phyloP scores from a whole-genome alignment of 2,888 invertebrate genomes.

The Epistrophe grossulariae region DNA sequence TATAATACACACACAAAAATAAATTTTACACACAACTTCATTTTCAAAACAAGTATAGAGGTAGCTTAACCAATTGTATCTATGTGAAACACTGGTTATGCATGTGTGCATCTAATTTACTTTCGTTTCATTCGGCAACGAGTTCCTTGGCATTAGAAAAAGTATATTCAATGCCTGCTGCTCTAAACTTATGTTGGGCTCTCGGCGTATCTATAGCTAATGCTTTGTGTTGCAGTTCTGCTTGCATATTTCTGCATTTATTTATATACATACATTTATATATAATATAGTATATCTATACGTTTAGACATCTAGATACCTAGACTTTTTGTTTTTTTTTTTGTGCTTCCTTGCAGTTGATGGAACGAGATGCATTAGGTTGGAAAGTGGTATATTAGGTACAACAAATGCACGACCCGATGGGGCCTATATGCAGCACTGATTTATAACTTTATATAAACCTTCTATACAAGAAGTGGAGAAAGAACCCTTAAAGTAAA shows the following conservation, averaged over 20 bases:
- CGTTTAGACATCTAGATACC: slow-evolving; percentile 4
- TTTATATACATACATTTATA: slow-evolving; percentile 1
- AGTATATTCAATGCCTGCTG: slow-evolving; percentile 41
- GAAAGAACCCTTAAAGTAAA: slow-evolving; percentile 49
- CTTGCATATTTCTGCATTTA: slow-evolving; percentile 56
- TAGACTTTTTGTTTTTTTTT: slow-evolving; percentile 20
- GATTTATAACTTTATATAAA: slow-evolving; percentile 10
- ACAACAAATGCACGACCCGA: slow-evolving; percentile 42
- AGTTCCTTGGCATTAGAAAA: slow-evolving; percentile 75
- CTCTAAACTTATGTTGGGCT: slow-evolving; percentile 25
- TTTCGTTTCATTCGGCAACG: slow-evolving; percentile 74
- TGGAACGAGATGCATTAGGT: slow-evolving; percentile 64
- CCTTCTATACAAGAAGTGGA: not conserved
- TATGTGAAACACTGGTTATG: slow-evolving; percentile 34
- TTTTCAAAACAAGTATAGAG: slow-evolving; percentile 45
- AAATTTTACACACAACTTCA: slow-evolving; percentile 26
- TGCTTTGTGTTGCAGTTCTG: slow-evolving; percentile 53
- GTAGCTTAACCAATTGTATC: slow-evolving; percentile 37
- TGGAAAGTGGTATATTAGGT: slow-evolving; percentile 58
- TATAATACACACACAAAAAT: not conserved
- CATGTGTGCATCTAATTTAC: slow-evolving; percentile 75
- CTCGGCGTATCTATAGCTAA: slow-evolving; percentile 26
- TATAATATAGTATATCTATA: not conserved
- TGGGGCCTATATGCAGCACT: slow-evolving; percentile 47
- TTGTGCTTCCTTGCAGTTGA: slow-evolving; percentile 53